These are phyloP conservation scores for Lasioglossum albipes DNA, from an alignment of 1,140 invertebrate genomes.

Conservation along the genomic window DNA sequence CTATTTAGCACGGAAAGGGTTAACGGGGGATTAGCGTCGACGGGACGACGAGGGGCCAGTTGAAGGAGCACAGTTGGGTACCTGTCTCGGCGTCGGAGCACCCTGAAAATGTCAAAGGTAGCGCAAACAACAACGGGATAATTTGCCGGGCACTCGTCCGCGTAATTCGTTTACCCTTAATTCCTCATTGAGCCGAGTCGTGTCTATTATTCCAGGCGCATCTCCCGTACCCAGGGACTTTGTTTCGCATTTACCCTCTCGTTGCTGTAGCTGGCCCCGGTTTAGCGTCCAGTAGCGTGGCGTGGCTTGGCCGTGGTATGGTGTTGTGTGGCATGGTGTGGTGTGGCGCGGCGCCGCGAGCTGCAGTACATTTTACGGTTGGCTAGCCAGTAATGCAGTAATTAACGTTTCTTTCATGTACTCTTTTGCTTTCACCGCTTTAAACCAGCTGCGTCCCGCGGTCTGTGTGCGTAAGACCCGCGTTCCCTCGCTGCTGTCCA, in stretches of 20 bases:
- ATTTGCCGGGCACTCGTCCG: constrained; percentile 28
- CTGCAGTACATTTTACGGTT: constrained; percentile 61
- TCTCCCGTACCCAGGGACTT: constrained; percentile 27
- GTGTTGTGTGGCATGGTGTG: not conserved
- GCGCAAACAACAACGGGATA: constrained; percentile 44
- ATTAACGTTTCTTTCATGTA: constrained; percentile 72
- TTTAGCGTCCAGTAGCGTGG: not conserved
- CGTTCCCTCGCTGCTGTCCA: constrained; percentile 16
- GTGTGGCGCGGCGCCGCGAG: constrained; percentile 43
- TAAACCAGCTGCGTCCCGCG: constrained; percentile 59
- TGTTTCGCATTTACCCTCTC: constrained; percentile 37
- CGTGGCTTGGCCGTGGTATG: no score
- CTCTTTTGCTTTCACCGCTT: constrained; percentile 62
- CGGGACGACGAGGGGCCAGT: no score
- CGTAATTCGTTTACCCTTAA: constrained; percentile 60
- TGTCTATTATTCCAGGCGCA: constrained; percentile 47
- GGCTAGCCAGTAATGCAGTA: constrained; percentile 66
- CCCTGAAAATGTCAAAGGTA: constrained; percentile 17
- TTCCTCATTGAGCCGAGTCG: constrained; percentile 49
- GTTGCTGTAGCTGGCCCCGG: not conserved
- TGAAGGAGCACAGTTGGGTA: no score
- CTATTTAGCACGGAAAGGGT: no score
- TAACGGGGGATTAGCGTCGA: no score
- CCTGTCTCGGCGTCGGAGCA: no score
- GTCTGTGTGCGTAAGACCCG: constrained; percentile 14